These are phyloP conservation scores for Sterna hirundo DNA, from an alignment of 2,113 vertebrate species.

Conservation along the genomic window DNA sequence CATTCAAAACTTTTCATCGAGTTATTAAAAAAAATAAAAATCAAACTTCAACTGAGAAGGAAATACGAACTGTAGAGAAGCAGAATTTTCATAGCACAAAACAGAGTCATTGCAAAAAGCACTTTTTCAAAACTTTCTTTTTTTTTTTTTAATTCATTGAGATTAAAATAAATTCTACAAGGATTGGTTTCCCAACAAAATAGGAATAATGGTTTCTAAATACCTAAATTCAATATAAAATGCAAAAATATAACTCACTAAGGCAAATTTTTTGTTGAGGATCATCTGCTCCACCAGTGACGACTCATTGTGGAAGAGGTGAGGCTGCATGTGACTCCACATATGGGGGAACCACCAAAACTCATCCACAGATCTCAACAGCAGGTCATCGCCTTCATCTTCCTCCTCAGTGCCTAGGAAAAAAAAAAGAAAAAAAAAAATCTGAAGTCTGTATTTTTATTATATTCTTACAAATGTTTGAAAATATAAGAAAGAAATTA, in stretches of 20 bases:
- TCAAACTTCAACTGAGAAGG: background rate
- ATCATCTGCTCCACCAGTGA: conserved; percentile 97
- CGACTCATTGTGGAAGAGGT: conserved; percentile 96
- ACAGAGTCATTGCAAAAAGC: background rate
- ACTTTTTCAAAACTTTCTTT: background rate
- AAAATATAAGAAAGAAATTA: background rate
- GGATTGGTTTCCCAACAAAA: background rate
- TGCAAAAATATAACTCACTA: conserved; percentile 80
- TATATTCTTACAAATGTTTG: background rate
- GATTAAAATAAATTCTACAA: background rate
- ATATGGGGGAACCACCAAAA: conserved; percentile 99
- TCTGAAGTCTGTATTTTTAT: background rate
- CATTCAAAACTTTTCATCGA: background rate
- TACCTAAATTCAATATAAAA: background rate
- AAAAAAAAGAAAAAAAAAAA: background rate
- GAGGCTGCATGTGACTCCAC: conserved; percentile 99
- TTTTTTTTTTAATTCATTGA: background rate
- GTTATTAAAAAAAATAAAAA: background rate
- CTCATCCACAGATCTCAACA: conserved; percentile 89
- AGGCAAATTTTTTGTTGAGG: conserved; percentile 97
- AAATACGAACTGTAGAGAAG: background rate
- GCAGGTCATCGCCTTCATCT: conserved; percentile 89
- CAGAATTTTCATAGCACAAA: background rate
- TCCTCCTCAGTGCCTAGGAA: conserved; percentile 87
- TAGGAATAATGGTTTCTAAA: background rate